A percentile compares a stretch with the other conserved stretches of the same genome.
Evolutionary conservation across 2,113 vertebrate genomes (phyloP).

Genomic region (Meles meles): DNA sequence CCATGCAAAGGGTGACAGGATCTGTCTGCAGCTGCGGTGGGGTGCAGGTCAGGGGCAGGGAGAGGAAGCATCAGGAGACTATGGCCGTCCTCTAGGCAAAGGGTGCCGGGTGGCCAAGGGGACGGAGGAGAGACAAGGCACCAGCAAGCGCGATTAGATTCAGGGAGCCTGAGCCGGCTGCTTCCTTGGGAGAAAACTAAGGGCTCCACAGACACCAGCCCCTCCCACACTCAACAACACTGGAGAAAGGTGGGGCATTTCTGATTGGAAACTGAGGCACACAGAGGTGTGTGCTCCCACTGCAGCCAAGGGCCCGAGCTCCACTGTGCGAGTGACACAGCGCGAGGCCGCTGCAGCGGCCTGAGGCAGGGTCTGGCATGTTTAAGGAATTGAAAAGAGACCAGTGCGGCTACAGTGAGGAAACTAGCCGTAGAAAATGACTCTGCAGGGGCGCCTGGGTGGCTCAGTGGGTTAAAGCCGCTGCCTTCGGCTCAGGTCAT

Average conservation of each 20-base stretch:
- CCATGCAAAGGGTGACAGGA: neutral
- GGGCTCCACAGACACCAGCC: too few species aligned
- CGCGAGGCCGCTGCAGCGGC: neutral
- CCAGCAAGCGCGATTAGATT: accelerated
- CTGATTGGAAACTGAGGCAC: too few species aligned
- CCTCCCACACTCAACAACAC: too few species aligned
- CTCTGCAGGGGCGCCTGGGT: neutral
- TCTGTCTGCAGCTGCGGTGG: neutral
- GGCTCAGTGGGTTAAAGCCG: too few species aligned
- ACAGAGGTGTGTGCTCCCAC: too few species aligned
- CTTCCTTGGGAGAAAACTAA: neutral
- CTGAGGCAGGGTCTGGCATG: neutral
- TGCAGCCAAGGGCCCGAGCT: neutral
- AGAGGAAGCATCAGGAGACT: neutral
- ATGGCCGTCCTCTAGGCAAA: neutral
- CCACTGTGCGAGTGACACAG: neutral
- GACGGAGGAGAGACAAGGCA: accelerated
- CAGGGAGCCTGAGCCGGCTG: accelerated
- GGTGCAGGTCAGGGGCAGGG: accelerated
- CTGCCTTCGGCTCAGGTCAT: too few species aligned
- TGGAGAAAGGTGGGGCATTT: too few species aligned
- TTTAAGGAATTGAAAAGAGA: neutral
- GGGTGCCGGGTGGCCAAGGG: neutral
- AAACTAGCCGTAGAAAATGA: neutral
- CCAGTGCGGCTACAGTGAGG: neutral